These are phyloP conservation scores for Mesoligia furuncula DNA, from an alignment of 2,888 invertebrate genomes.

Conservation along the genomic window DNA sequence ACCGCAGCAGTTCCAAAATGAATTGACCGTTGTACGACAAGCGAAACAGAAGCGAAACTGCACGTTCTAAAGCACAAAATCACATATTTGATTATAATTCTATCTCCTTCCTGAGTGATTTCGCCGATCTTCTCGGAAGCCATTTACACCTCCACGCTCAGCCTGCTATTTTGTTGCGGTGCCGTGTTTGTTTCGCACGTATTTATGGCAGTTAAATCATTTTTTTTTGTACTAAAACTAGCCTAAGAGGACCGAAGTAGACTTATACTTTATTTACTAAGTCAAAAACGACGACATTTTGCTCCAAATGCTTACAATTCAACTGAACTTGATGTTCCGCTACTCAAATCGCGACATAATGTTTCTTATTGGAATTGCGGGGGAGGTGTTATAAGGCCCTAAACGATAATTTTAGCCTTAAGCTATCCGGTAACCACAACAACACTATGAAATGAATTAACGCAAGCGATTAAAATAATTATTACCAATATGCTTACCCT, in stretches of 20 bases:
- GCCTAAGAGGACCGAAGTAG: not conserved
- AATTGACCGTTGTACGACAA: not conserved
- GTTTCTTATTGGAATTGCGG: not conserved
- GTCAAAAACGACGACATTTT: not conserved
- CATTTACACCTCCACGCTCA: not conserved
- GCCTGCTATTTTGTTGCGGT: not conserved
- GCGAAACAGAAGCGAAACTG: not conserved
- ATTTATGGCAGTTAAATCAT: not conserved
- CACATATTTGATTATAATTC: not conserved
- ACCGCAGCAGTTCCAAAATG: not conserved
- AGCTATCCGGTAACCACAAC: not conserved
- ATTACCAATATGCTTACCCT: constrained; percentile 18
- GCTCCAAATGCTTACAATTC: not conserved
- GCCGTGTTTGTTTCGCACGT: not conserved
- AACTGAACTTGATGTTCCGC: not conserved
- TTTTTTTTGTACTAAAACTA: not conserved
- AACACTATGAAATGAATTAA: not conserved
- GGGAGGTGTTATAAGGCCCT: not conserved
- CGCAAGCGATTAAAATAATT: constrained; percentile 5
- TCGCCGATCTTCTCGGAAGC: not conserved
- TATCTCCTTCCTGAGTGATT: no score
- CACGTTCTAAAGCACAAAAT: not conserved
- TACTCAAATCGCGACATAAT: not conserved
- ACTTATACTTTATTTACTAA: not conserved
- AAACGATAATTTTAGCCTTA: not conserved